Evolutionary conservation across 2,888 invertebrate genomes (phyloP).

Genomic region (Chrysodeixis includens): DNA sequence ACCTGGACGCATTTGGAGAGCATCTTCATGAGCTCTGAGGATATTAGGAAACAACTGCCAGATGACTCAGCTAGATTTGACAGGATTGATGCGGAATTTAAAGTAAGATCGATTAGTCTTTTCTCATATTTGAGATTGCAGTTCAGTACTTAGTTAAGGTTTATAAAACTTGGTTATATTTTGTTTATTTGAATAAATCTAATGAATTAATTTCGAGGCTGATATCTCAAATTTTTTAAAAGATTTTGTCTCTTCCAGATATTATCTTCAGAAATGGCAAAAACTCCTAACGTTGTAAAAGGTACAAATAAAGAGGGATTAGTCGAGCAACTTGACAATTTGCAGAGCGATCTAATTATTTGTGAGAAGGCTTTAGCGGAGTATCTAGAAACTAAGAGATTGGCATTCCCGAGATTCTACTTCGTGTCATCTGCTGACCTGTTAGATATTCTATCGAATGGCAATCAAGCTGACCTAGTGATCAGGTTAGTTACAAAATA

Average conservation of each 20-base stretch:
- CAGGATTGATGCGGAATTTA: conserved; percentile 96
- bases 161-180: no score
- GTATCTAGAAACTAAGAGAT: conserved; percentile 98
- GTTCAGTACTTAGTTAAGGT: neutral
- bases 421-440: conserved; percentile 99
- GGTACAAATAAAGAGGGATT: conserved; percentile 96
- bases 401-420: conserved; percentile 98
- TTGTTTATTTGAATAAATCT: no score
- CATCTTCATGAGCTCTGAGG: conserved; percentile 99
- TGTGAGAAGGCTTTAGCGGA: conserved; percentile 99
- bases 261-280: conserved; percentile 93
- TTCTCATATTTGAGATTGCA: conserved; percentile 5
- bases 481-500: conserved; percentile 83
- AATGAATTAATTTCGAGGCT: no score
- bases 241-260: conserved; percentile 77
- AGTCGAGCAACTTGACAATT: conserved; percentile 93
- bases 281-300: conserved; percentile 96
- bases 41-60: conserved; percentile 97
- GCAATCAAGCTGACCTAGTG: conserved; percentile 96
- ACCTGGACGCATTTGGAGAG: conserved; percentile 99
- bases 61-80: conserved; percentile 98
- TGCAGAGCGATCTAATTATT: conserved; percentile 95
- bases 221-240: neutral
- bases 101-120: conserved; percentile 83
- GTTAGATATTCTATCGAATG: conserved; percentile 97